These are phyloP conservation scores for Hystrix cristata DNA, from an alignment of 2,113 vertebrate genomes.

Conservation along the genomic window DNA sequence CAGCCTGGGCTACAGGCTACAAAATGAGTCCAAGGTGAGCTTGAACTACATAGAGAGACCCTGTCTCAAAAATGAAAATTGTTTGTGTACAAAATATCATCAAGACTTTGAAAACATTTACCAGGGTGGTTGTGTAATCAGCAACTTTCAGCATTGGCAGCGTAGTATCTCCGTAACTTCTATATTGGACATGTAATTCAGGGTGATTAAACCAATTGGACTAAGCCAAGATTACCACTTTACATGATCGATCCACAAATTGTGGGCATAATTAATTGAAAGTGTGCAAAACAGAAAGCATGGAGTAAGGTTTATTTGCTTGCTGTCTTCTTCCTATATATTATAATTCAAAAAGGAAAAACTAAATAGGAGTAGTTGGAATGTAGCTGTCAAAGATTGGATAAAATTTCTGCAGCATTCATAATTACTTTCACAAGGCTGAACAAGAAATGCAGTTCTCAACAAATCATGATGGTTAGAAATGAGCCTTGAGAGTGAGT, in stretches of 20 bases:
- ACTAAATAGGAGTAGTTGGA: constrained; percentile 38
- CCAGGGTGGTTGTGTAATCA: constrained; percentile 30
- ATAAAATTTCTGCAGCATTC: constrained; percentile 61
- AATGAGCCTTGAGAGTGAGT: constrained; percentile 65
- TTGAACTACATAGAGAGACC: background rate
- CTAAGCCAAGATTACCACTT: constrained; percentile 64
- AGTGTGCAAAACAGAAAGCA: constrained; percentile 45
- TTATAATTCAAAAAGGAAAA: constrained; percentile 56
- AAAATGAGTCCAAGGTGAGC: background rate
- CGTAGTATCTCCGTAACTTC: constrained; percentile 37
- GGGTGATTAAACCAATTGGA: constrained; percentile 68
- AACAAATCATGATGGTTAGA: constrained; percentile 57
- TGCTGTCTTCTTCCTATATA: constrained; percentile 45
- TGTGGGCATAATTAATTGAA: constrained; percentile 66
- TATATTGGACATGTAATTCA: constrained; percentile 59
- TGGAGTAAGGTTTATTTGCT: constrained; percentile 38
- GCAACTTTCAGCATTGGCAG: background rate
- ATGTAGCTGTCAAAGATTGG: constrained; percentile 49
- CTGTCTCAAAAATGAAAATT: background rate
- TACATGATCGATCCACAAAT: constrained; percentile 64
- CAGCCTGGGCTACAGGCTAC: background rate
- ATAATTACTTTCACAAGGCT: constrained; percentile 71
- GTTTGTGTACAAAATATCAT: constrained; percentile 35
- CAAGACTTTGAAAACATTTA: constrained; percentile 40
- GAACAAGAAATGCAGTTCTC: constrained; percentile 67